These are phyloP conservation scores for Eretmochelys imbricata DNA, from an alignment of 2,113 vertebrate species.

Conservation along the genomic window DNA sequence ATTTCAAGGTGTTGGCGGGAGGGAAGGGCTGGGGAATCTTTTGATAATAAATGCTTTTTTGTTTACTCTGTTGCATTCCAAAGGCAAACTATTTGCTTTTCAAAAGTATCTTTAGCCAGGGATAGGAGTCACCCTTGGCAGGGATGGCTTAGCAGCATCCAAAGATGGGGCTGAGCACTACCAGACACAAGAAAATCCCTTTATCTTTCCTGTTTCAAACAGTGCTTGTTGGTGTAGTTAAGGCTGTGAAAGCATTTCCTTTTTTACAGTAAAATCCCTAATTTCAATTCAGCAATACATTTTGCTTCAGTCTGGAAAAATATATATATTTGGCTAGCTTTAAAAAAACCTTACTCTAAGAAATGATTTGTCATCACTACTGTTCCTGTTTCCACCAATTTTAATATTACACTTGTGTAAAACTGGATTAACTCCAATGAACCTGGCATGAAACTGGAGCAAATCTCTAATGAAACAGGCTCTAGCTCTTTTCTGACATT, in stretches of 20 bases:
- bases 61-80: background rate
- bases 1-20: background rate
- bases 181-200: background rate
- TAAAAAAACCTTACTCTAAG: background rate
- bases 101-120: background rate
- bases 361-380: background rate
- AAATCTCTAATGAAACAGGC: background rate
- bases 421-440: background rate
- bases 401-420: background rate
- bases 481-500: background rate
- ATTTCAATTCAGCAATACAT: background rate
- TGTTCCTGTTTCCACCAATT: background rate
- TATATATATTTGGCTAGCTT: background rate
- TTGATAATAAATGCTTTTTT: background rate
- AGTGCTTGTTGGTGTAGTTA: background rate
- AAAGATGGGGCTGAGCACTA: background rate
- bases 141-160: background rate
- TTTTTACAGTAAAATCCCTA: background rate
- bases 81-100: slow-evolving; percentile 20
- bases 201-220: background rate
- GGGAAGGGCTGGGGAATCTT: background rate
- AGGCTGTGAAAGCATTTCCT: background rate
- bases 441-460: background rate
- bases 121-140: background rate
- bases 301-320: background rate